Evolutionary conservation across 2,888 invertebrate genomes (phyloP).

Genomic region (Rhamnusium bicolor): DNA sequence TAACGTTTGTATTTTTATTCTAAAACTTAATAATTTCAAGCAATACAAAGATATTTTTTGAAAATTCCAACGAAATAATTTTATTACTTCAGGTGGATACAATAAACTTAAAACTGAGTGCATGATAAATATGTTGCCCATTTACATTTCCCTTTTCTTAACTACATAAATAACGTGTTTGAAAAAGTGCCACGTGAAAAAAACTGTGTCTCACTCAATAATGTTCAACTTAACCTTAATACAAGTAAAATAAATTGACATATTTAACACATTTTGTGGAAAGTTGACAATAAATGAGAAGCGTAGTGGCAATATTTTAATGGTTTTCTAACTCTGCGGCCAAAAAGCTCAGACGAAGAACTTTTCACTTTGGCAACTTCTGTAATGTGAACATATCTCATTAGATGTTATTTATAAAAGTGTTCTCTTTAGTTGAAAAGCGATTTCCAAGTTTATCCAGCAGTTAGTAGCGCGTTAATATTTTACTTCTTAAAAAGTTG

Average conservation of each 20-base stretch:
- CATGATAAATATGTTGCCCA: too few species aligned
- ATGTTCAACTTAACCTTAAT: not conserved
- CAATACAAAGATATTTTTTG: too few species aligned
- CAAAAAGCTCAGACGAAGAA: slow-evolving; percentile 40
- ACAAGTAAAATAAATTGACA: not conserved
- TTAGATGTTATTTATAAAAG: slow-evolving; percentile 56
- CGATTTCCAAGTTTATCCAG: slow-evolving; percentile 38
- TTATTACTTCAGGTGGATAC: too few species aligned
- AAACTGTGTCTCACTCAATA: too few species aligned
- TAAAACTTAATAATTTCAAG: too few species aligned
- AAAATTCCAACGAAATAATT: too few species aligned
- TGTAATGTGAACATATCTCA: slow-evolving; percentile 56
- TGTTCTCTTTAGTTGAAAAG: slow-evolving; percentile 38
- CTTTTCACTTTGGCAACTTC: slow-evolving; percentile 54
- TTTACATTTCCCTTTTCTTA: too few species aligned
- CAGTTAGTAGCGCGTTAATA: slow-evolving; percentile 42
- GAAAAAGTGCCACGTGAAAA: not conserved
- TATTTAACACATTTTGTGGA: slow-evolving; percentile 9
- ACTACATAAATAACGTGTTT: not conserved
- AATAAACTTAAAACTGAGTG: too few species aligned
- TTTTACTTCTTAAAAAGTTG: slow-evolving; percentile 41
- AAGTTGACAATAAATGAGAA: slow-evolving; percentile 7
- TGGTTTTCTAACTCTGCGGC: slow-evolving; percentile 24
- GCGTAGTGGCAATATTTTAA: slow-evolving; percentile 19
- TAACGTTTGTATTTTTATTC: too few species aligned